These are phyloP conservation scores for Thomomys bottae DNA, from an alignment of 2,113 vertebrate genomes.

Conservation along the genomic window DNA sequence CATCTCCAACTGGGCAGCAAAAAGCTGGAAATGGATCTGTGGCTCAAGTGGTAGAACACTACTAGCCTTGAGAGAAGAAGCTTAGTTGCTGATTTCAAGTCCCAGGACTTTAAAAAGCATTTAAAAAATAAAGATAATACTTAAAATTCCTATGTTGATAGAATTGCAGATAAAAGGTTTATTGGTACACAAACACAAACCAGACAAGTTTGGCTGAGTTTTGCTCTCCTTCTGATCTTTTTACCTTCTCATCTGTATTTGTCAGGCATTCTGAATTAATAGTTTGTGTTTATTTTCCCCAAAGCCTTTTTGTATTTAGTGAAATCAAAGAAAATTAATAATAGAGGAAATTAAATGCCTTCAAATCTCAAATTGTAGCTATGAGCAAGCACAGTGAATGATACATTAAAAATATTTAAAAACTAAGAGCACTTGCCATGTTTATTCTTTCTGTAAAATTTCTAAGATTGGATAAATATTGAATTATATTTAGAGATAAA, in stretches of 20 bases:
- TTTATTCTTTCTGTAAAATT: constrained; percentile 31
- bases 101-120: not conserved
- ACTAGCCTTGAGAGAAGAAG: too few species aligned
- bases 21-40: too few species aligned
- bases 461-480: constrained; percentile 38
- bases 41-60: too few species aligned
- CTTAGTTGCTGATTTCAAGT: too few species aligned
- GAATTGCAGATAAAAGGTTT: not conserved
- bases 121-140: constrained; percentile 34
- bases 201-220: constrained; percentile 29
- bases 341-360: constrained; percentile 36
- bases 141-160: not conserved
- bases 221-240: not conserved
- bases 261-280: not conserved
- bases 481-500: constrained; percentile 45
- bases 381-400: not conserved
- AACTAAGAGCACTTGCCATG: constrained; percentile 3
- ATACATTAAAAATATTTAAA: constrained; percentile 43
- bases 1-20: too few species aligned
- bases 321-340: constrained; percentile 39
- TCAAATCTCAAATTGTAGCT: constrained; percentile 19
- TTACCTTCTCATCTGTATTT: not conserved
- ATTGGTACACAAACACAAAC: not conserved
- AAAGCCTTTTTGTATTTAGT: constrained; percentile 1
- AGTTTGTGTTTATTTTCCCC: not conserved